Evolutionary conservation across 2,888 invertebrate genomes (phyloP).

Genomic region (Lucinisca nassula): DNA sequence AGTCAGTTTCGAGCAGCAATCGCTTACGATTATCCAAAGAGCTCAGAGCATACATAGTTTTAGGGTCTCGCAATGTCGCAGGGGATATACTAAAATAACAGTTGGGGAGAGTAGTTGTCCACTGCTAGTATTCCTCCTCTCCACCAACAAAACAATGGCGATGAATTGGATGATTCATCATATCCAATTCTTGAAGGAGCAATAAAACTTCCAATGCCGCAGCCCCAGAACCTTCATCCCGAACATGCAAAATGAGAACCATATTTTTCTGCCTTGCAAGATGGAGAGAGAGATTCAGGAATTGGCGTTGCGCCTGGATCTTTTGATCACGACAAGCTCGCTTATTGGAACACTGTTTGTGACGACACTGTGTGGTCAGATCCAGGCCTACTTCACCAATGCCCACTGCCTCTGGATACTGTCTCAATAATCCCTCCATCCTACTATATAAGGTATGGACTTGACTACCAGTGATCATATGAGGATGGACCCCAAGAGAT

Average conservation of each 20-base stretch:
- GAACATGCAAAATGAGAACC: neutral
- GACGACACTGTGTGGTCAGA: neutral
- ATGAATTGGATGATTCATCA: neutral
- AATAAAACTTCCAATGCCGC: neutral
- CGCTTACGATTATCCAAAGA: neutral
- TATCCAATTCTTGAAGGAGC: neutral
- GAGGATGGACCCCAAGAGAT: neutral
- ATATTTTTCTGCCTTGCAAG: neutral
- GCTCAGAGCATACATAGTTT: neutral
- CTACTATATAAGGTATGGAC: neutral
- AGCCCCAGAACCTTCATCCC: neutral
- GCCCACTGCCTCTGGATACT: neutral
- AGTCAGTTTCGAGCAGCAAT: neutral
- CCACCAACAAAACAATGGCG: neutral
- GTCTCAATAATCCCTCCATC: neutral
- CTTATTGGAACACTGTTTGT: neutral
- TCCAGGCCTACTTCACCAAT: neutral
- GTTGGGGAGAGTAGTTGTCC: no score
- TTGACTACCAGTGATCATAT: neutral
- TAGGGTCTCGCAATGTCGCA: neutral
- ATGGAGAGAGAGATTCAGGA: neutral
- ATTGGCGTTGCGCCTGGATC: neutral
- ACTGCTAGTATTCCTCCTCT: neutral
- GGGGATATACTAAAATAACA: neutral
- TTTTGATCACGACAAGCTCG: neutral